phyloP scores from a whole-genome alignment of 2,113 vertebrate species.

The Dunckerocampus dactyliophorus region DNA sequence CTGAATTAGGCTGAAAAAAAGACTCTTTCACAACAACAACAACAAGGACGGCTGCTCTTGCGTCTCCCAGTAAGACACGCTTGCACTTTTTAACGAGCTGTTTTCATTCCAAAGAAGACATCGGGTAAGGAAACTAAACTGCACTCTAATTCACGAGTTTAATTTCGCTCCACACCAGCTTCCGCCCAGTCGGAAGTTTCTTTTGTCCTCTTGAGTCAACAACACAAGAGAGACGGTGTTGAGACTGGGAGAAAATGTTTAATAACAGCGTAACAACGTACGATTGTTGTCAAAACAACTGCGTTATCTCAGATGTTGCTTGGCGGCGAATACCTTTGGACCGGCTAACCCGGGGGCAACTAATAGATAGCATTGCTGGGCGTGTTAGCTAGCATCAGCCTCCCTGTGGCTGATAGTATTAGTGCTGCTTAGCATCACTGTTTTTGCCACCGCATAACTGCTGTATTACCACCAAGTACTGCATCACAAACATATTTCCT shows the following conservation, averaged over 20 bases:
- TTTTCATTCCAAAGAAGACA: slow-evolving; percentile 4
- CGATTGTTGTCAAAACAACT: background rate
- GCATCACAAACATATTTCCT: too few relatives aligned
- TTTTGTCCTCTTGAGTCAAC: slow-evolving; percentile 68
- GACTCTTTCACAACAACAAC: background rate
- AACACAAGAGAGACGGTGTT: slow-evolving; percentile 41
- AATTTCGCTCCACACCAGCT: slow-evolving; percentile 24
- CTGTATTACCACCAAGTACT: background rate
- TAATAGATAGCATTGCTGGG: slow-evolving; percentile 25
- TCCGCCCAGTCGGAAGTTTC: slow-evolving; percentile 65
- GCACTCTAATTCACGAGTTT: background rate
- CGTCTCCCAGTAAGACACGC: slow-evolving; percentile 3
- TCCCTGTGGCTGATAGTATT: background rate
- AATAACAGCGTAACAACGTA: background rate
- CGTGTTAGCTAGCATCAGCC: slow-evolving; percentile 22
- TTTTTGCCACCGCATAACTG: background rate
- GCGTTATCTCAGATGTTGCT: slow-evolving; percentile 3
- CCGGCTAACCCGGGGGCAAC: slow-evolving; percentile 5
- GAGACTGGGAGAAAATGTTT: background rate
- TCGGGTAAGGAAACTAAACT: slow-evolving; percentile 48
- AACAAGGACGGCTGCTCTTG: slow-evolving; percentile 27
- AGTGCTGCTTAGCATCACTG: background rate
- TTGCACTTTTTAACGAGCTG: slow-evolving; percentile 13
- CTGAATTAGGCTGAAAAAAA: slow-evolving; percentile 28
- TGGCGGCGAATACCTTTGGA: slow-evolving; percentile 46